phyloP scores from a whole-genome alignment of 2,888 invertebrate genomes.

The Drosophila nr. medialis region DNA sequence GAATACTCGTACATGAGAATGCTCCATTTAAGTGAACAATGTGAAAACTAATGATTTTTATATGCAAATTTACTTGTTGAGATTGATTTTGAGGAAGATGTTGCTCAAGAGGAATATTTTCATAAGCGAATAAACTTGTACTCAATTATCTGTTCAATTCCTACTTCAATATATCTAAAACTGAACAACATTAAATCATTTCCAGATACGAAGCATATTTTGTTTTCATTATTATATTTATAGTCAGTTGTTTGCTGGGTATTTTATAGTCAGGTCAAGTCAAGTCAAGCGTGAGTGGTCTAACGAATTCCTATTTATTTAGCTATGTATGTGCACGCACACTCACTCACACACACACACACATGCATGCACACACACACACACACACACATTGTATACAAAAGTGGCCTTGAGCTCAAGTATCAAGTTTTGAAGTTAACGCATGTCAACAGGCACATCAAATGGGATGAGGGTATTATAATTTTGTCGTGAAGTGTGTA shows the following conservation, averaged over 20 bases:
- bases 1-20: neutral
- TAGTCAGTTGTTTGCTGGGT: neutral
- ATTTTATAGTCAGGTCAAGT: neutral
- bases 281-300: slow-evolving; percentile 5
- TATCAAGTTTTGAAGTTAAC: slow-evolving; percentile 50
- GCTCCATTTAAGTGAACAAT: neutral
- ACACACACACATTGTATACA: neutral
- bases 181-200: neutral
- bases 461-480: slow-evolving; percentile 21
- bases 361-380: neutral
- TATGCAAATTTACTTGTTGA: neutral
- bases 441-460: slow-evolving; percentile 27
- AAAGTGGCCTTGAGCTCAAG: slow-evolving; percentile 48
- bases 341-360: slow-evolving; percentile 1
- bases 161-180: too few relatives aligned
- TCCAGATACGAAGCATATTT: neutral
- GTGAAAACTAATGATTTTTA: neutral
- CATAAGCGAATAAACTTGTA: neutral
- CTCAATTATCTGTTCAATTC: too few relatives aligned
- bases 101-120: neutral
- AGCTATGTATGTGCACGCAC: neutral
- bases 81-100: neutral
- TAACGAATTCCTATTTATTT: slow-evolving; percentile 8
- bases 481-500: slow-evolving; percentile 13
- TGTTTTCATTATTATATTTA: neutral